Conservation (phyloP, 1,140 invertebrate species). For the Acromyrmex charruanus region DNA sequence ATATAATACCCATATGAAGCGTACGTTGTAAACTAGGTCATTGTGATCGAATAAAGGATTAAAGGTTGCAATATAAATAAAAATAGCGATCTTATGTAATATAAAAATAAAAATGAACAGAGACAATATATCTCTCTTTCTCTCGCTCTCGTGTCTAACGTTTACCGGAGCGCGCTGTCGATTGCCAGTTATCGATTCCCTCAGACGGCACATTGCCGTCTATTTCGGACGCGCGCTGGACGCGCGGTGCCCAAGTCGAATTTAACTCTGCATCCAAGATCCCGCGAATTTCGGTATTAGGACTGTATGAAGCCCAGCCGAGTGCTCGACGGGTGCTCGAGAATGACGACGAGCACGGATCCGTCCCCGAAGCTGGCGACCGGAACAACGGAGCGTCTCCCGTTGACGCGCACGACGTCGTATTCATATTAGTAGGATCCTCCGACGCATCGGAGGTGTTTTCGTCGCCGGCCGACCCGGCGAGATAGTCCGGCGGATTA, state of each 20-base stretch:
- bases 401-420: slow-evolving; percentile 46
- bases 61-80: neutral
- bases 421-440: slow-evolving; percentile 66
- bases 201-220: neutral
- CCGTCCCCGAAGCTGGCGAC: neutral
- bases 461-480: slow-evolving; percentile 63
- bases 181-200: slow-evolving; percentile 13
- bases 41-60: neutral
- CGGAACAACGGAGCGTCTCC: slow-evolving; percentile 14
- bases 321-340: neutral
- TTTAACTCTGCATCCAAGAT: slow-evolving; percentile 72
- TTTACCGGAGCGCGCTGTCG: neutral
- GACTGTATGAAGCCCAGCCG: slow-evolving; percentile 60
- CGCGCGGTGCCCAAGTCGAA: neutral
- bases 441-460: slow-evolving; percentile 68
- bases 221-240: neutral
- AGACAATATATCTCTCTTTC: neutral
- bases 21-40: too few relatives aligned
- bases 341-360: neutral
- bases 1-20: too few relatives aligned
- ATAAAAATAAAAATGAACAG: neutral
- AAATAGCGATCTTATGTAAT: neutral
- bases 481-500: slow-evolving; percentile 83
- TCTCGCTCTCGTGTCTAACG: neutral
- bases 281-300: slow-evolving; percentile 77